These are phyloP conservation scores for Pteronura brasiliensis DNA, from an alignment of 2,113 vertebrate genomes.

Conservation along the genomic window DNA sequence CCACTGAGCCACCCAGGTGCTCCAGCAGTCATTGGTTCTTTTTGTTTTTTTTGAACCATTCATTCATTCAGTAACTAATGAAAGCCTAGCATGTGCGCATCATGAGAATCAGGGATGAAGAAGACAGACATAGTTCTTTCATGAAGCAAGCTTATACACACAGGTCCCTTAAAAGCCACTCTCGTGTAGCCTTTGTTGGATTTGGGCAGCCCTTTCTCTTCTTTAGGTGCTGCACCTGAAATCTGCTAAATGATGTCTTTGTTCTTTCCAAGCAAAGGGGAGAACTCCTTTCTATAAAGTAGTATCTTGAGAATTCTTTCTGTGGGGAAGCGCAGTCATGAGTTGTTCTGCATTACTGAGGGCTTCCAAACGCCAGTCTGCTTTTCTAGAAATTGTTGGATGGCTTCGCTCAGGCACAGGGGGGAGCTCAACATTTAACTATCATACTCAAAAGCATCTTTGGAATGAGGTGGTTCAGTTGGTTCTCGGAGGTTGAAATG, in stretches of 20 bases:
- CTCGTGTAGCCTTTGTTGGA: neutral
- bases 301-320: neutral
- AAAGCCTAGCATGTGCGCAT: neutral
- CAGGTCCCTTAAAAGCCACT: neutral
- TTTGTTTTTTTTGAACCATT: neutral
- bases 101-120: neutral
- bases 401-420: neutral
- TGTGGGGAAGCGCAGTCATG: neutral
- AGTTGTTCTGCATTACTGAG: neutral
- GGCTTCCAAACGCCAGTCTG: neutral
- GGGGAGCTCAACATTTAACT: neutral
- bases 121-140: neutral
- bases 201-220: neutral
- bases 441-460: neutral
- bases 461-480: neutral
- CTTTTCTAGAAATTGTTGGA: constrained; percentile 17
- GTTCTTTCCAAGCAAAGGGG: neutral
- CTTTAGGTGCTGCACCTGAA: neutral
- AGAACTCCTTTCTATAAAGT: neutral
- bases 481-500: neutral
- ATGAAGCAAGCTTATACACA: neutral
- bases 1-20: too few relatives aligned
- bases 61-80: neutral
- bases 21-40: neutral
- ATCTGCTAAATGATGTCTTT: neutral